Conservation (phyloP, 2,797 vertebrate genomes). For the Sebastes kiyomatsui region DNA sequence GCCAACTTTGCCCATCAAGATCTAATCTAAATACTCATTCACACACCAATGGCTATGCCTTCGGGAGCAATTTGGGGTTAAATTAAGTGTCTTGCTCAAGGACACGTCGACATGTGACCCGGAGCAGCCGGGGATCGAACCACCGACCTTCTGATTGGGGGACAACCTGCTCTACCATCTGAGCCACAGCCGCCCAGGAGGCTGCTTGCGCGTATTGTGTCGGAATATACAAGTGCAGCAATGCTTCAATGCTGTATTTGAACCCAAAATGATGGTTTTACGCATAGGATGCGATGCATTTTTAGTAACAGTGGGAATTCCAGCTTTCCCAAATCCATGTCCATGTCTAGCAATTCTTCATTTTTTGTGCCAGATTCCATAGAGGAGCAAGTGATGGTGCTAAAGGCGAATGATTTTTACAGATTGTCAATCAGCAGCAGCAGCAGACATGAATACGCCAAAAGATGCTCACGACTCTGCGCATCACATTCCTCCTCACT, state of each 20-base stretch:
- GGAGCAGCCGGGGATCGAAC: too few relatives aligned
- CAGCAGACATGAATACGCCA: conserved; percentile 15
- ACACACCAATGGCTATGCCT: too few relatives aligned
- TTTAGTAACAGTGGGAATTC: background rate
- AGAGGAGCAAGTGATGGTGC: background rate
- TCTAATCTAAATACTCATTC: too few relatives aligned
- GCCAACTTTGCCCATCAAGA: too few relatives aligned
- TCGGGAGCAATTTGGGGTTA: too few relatives aligned
- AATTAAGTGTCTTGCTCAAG: too few relatives aligned
- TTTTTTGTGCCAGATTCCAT: background rate
- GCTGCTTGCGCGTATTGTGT: background rate
- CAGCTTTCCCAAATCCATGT: background rate
- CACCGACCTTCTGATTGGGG: too few relatives aligned
- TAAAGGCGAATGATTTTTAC: background rate
- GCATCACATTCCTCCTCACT: conserved; percentile 38
- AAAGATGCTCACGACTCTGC: conserved; percentile 17
- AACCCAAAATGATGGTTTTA: background rate
- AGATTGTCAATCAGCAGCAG: conserved; percentile 16
- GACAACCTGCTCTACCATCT: too few relatives aligned
- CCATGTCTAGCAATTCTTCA: background rate
- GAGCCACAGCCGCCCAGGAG: background rate
- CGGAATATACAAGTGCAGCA: background rate
- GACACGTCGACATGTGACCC: too few relatives aligned
- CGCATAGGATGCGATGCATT: background rate
- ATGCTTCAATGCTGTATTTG: background rate